phyloP scores from a whole-genome alignment of 1,140 invertebrate species.

The Alviniconcha marisindica region DNA sequence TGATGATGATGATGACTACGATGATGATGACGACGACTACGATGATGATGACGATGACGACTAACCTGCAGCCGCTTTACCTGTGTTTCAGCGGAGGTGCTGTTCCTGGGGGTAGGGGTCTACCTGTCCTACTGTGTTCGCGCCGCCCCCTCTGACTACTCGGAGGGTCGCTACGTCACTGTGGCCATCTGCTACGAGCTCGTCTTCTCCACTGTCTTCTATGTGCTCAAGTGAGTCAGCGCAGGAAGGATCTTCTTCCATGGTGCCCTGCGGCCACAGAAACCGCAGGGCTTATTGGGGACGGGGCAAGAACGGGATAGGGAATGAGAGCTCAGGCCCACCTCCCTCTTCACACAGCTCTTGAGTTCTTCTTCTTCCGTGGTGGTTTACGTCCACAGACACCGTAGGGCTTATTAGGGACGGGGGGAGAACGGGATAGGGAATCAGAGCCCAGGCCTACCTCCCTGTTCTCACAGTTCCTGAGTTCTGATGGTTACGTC shows the following conservation, averaged over 20 bases:
- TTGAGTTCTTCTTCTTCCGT: too few species aligned
- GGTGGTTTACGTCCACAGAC: too few species aligned
- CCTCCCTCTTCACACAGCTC: too few species aligned
- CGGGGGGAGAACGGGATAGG: too few species aligned
- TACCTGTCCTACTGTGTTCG: slow-evolving; percentile 88
- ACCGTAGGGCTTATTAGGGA: too few species aligned
- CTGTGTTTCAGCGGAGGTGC: slow-evolving; percentile 83
- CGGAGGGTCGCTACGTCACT: slow-evolving; percentile 87
- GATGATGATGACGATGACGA: slow-evolving; percentile 40
- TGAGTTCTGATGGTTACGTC: too few species aligned
- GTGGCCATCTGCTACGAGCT: slow-evolving; percentile 86
- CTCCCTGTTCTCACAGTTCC: too few species aligned
- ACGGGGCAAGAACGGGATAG: too few species aligned
- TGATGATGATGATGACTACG: slow-evolving; percentile 44
- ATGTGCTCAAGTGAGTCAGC: slow-evolving; percentile 81
- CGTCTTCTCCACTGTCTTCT: slow-evolving; percentile 83
- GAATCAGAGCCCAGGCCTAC: too few species aligned
- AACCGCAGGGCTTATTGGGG: neutral
- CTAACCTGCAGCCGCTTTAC: slow-evolving; percentile 16
- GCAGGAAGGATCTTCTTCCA: too few species aligned
- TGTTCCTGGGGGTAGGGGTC: slow-evolving; percentile 88
- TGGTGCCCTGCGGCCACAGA: too few species aligned
- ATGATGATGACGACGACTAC: slow-evolving; percentile 44
- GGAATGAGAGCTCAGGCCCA: too few species aligned
- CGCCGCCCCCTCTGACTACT: slow-evolving; percentile 88